phyloP scores from a whole-genome alignment of 1,140 invertebrate genomes.

The Pogonomyrmex barbatus region DNA sequence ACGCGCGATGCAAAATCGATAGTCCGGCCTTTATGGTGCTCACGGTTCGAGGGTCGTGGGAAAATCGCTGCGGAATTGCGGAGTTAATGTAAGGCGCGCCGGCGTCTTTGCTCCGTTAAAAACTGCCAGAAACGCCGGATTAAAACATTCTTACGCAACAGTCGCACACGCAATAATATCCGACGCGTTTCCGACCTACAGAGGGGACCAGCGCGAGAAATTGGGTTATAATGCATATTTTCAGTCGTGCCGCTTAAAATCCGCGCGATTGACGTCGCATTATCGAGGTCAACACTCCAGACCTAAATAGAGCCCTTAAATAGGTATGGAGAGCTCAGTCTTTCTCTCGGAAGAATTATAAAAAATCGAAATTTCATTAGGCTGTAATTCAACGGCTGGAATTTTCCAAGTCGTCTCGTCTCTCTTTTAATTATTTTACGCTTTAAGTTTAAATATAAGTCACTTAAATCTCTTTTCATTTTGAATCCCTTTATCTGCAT shows the following conservation, averaged over 20 bases:
- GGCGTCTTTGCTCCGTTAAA: slow-evolving; percentile 44
- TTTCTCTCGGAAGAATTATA: background rate
- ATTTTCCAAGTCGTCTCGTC: too few species aligned
- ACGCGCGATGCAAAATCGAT: slow-evolving; percentile 54
- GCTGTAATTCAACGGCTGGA: background rate
- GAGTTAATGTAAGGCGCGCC: slow-evolving; percentile 11
- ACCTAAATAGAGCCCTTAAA: background rate
- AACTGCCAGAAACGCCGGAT: slow-evolving; percentile 23
- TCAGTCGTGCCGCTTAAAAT: slow-evolving; percentile 15
- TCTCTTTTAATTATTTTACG: background rate
- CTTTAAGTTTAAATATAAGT: background rate
- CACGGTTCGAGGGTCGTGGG: slow-evolving; percentile 48
- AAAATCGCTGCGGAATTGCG: slow-evolving; percentile 23
- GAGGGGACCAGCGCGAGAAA: slow-evolving; percentile 25
- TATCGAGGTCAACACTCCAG: slow-evolving; percentile 45
- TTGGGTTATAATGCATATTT: slow-evolving; percentile 21
- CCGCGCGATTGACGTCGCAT: slow-evolving; percentile 10
- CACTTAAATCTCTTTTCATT: background rate
- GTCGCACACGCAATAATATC: slow-evolving; percentile 65
- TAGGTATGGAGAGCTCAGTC: background rate
- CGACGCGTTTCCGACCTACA: slow-evolving; percentile 60
- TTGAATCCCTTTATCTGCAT: background rate
- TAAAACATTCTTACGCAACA: slow-evolving; percentile 52
- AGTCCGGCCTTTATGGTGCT: slow-evolving; percentile 47
- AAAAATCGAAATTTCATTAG: background rate